Base-by-base conservation (phyloP, 2,113 vertebrate genomes). In the Erinaceus europaeus region DNA sequence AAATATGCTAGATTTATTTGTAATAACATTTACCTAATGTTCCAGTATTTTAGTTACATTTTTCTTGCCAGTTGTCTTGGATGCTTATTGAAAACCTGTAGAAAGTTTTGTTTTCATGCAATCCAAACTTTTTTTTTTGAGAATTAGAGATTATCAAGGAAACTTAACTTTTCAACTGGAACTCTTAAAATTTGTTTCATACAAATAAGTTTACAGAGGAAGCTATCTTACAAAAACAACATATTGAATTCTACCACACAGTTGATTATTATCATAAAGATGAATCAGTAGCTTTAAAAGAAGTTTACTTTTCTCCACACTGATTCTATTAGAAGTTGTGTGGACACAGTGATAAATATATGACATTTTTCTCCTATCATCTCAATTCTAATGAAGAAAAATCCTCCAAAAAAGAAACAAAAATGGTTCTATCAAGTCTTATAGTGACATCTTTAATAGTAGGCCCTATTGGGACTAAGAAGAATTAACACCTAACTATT, bases 301-400 rank as follows among this genome's bases (percentile, higher is more conserved):
- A 77, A 86, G 13, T 86, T 86, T 4, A 44, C 73, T 76, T 83
- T 68, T 91, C 52, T 69, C 40, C 20, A 86, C 44, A 48, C 32
- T 72, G 11, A 57, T 72, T 12, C 62, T 86, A n/a, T 86, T 25
- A 93, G 27, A 86, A 11, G 15, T 77, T 72, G 3, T 72, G 10
- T 23, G 11, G 38, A 72, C n/a, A 84, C 6, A 86, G 38, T 40
- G 46, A 7, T 67, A 65, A 79, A 87, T 84, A 74, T 64, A 17
- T 27, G 23, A 57, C 21, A 80, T 0, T 25, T 29, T 89, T 73
- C 14, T 74, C 77, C 2, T 4, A 48, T 89, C n/a, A 50, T 73
- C n/a, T 92, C n/a, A 86, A 76, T 68, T 62, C 27, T 64, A 53
- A 52, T 48, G 29, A 84, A 79, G 15, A 82, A 81, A 84, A 82